A percentile compares a stretch with the other conserved stretches of the same genome.
phyloP scores from a whole-genome alignment of 2,888 invertebrate species.

The Orchesellides sinensis region DNA sequence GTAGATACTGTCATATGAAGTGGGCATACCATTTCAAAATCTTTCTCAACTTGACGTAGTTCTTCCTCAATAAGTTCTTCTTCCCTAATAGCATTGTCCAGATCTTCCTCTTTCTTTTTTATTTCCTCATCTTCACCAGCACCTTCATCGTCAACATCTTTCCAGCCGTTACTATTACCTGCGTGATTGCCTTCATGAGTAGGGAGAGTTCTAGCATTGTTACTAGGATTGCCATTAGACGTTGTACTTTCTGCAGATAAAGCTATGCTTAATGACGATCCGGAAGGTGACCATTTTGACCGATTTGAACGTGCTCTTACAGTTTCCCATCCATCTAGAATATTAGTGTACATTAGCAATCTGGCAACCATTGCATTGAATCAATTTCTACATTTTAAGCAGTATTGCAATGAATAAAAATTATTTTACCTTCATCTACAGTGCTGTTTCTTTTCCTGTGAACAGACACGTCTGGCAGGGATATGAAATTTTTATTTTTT shows the following conservation, averaged over 20 bases:
- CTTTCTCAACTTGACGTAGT: slow-evolving; percentile 78
- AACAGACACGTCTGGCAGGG: slow-evolving; percentile 59
- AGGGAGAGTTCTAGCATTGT: background rate
- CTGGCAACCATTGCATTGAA: background rate
- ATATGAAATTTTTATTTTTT: slow-evolving; percentile 53
- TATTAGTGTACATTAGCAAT: background rate
- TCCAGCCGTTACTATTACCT: slow-evolving; percentile 32
- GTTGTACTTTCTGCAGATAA: slow-evolving; percentile 33
- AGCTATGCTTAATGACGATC: slow-evolving; percentile 64
- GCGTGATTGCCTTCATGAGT: too few relatives aligned
- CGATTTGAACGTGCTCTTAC: slow-evolving; percentile 71
- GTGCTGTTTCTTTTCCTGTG: slow-evolving; percentile 58
- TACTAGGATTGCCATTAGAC: background rate
- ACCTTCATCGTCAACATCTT: slow-evolving; percentile 46
- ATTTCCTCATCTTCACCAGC: slow-evolving; percentile 79
- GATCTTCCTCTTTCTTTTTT: slow-evolving; percentile 79
- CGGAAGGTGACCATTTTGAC: slow-evolving; percentile 71
- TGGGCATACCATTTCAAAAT: slow-evolving; percentile 75
- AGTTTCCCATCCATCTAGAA: slow-evolving; percentile 72
- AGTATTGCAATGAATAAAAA: background rate
- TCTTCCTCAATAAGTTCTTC: slow-evolving; percentile 81
- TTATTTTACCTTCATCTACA: slow-evolving; percentile 66
- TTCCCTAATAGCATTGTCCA: slow-evolving; percentile 79
- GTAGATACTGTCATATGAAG: background rate
- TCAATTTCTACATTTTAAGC: background rate